Percentiles rank a stretch among this genome's conserved stretches.
phyloP scores from a whole-genome alignment of 2,113 vertebrate species.

The Lethenteron camtschaticum region DNA sequence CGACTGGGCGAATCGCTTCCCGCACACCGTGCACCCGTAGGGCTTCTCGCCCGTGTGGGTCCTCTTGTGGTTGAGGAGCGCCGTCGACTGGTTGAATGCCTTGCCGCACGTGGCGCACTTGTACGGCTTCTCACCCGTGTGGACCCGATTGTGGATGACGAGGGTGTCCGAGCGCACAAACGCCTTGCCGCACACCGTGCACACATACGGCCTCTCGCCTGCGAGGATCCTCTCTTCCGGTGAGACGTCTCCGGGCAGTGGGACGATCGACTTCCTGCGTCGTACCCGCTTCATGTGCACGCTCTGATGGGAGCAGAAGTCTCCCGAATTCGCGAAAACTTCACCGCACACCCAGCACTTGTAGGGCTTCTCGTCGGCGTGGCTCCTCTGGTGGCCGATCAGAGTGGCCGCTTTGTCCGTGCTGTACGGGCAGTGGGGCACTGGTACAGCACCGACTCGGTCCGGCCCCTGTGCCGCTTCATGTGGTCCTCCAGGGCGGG shows the following conservation, averaged over 20 bases:
- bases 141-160: conserved; percentile 63
- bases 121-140: conserved; percentile 46
- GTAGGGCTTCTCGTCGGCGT: neutral
- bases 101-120: conserved; percentile 50
- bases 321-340: neutral
- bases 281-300: neutral
- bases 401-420: neutral
- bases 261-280: neutral
- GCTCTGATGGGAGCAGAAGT: neutral
- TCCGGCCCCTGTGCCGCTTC: neutral
- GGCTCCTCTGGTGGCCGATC: neutral
- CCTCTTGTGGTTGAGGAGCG: conserved; percentile 29
- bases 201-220: conserved; percentile 22
- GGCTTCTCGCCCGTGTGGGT: conserved; percentile 1
- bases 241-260: neutral
- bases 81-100: conserved; percentile 50
- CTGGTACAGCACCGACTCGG: neutral
- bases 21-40: neutral
- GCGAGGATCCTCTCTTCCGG: conserved; percentile 24
- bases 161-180: conserved; percentile 62
- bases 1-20: neutral
- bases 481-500: neutral
- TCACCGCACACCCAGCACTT: neutral
- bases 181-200: conserved; percentile 52
- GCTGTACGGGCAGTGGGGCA: conserved; percentile 4